Conservation (phyloP, 2,888 invertebrate genomes). For the Hipparchia sbordonii region DNA sequence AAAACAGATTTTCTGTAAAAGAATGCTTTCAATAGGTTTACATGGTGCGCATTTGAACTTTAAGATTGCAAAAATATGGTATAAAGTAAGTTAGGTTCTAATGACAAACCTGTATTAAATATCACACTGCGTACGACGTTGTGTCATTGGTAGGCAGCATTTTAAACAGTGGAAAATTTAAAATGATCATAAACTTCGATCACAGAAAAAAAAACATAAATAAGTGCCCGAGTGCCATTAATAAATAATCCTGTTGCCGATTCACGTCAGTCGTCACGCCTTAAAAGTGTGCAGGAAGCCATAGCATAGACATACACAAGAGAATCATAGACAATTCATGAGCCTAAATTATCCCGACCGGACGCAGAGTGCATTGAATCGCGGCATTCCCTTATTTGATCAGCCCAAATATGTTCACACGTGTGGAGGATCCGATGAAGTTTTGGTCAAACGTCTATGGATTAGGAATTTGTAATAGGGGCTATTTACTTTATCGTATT, state of each 20-base stretch:
- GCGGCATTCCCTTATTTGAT: slow-evolving; percentile 52
- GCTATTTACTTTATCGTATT: slow-evolving; percentile 18
- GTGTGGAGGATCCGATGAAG: slow-evolving; percentile 43
- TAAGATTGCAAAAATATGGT: too few species aligned
- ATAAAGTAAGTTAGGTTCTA: too few species aligned
- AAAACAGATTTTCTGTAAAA: too few species aligned
- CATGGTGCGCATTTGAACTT: too few species aligned
- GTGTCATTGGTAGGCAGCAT: neutral
- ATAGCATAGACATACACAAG: slow-evolving; percentile 51
- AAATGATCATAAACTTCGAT: neutral
- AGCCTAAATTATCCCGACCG: slow-evolving; percentile 54
- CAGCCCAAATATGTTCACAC: slow-evolving; percentile 46
- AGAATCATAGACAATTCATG: slow-evolving; percentile 59
- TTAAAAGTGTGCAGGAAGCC: slow-evolving; percentile 57
- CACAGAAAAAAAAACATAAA: neutral
- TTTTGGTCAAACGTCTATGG: slow-evolving; percentile 39
- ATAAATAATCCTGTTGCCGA: slow-evolving; percentile 30
- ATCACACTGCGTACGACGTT: too few species aligned
- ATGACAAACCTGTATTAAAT: too few species aligned
- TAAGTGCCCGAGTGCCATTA: slow-evolving; percentile 18
- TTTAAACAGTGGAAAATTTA: neutral
- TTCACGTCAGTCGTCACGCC: slow-evolving; percentile 35
- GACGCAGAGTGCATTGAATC: slow-evolving; percentile 72
- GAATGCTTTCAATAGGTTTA: too few species aligned
- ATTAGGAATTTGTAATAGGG: slow-evolving; percentile 35